A percentile compares a stretch with the other conserved stretches of the same genome.
These are phyloP conservation scores for Leistus spinibarbis DNA, from an alignment of 2,888 invertebrate genomes.

Conservation along the genomic window DNA sequence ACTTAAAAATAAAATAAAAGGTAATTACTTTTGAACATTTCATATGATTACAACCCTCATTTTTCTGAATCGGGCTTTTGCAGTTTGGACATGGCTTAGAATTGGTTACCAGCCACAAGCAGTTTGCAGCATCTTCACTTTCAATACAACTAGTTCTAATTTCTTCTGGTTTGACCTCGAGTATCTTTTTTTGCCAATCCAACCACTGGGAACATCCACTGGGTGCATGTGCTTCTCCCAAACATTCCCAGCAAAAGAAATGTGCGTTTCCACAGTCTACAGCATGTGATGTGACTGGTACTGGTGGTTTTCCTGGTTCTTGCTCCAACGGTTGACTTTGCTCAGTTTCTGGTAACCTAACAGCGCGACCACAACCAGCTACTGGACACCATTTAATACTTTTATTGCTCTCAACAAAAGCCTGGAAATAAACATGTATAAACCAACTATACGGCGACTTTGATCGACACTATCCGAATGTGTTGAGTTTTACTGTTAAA, in stretches of 20 bases:
- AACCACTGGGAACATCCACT: constrained; percentile 69
- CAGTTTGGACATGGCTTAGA: constrained; percentile 74
- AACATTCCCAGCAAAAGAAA: constrained; percentile 70
- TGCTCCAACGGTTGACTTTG: constrained; percentile 45
- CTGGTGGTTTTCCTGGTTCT: constrained; percentile 39
- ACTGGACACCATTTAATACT: constrained; percentile 74
- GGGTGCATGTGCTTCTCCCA: constrained; percentile 70
- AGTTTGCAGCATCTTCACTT: constrained; percentile 67
- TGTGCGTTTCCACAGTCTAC: constrained; percentile 75
- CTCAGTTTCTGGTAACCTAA: constrained; percentile 65
- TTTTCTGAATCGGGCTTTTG: constrained; percentile 73
- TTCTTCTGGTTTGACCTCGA: constrained; percentile 69
- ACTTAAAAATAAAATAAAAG: too few relatives aligned
- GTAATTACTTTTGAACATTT: constrained; percentile 68
- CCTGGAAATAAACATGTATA: constrained; percentile 50
- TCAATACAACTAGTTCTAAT: constrained; percentile 60
- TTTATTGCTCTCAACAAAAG: constrained; percentile 73
- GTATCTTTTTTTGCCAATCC: constrained; percentile 65
- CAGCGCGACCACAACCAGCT: constrained; percentile 70
- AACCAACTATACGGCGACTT: too few relatives aligned
- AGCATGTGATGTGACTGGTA: constrained; percentile 62
- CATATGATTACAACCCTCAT: constrained; percentile 76
- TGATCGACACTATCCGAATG: too few relatives aligned
- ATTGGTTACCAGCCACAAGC: constrained; percentile 72
- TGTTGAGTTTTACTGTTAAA: too few relatives aligned